phyloP scores from a whole-genome alignment of 2,888 invertebrate genomes.

The Sepiola atlantica region DNA sequence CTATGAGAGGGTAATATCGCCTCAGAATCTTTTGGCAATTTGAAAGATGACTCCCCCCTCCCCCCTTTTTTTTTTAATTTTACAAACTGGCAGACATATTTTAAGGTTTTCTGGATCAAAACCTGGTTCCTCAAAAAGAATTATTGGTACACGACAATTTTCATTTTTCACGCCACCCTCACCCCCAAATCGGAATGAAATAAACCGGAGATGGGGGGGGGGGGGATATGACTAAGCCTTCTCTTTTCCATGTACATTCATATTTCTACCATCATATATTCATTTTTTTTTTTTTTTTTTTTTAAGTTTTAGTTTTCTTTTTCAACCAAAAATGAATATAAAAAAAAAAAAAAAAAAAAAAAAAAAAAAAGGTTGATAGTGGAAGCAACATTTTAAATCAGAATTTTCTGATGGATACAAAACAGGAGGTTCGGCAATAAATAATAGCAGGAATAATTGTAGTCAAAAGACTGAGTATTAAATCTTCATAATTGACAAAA shows the following conservation, averaged over 20 bases:
- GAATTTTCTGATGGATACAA: not conserved
- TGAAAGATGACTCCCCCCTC: no score
- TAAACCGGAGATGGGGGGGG: no score
- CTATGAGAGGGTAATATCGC: not conserved
- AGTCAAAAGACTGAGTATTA: not conserved
- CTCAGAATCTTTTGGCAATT: not conserved
- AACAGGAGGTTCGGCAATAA: not conserved
- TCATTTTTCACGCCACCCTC: not conserved
- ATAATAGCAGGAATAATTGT: not conserved
- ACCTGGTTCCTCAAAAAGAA: not conserved
- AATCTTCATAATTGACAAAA: not conserved
- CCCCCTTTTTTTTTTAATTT: not conserved
- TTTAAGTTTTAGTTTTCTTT: not conserved
- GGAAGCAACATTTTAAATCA: not conserved
- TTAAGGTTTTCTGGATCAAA: not conserved
- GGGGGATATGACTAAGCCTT: not conserved
- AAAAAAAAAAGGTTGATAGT: not conserved
- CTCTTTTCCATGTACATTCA: not conserved
- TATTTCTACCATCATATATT: conserved; percentile 1
- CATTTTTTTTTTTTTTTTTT: no score
- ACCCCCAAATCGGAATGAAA: no score
- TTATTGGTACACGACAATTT: not conserved
- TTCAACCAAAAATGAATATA: not conserved
- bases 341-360: no score
- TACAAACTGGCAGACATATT: not conserved